Percentiles rank a stretch among this genome's conserved stretches.
Evolutionary conservation across 1,140 invertebrate genomes (phyloP).

Genomic region (Orussus abietinus): DNA sequence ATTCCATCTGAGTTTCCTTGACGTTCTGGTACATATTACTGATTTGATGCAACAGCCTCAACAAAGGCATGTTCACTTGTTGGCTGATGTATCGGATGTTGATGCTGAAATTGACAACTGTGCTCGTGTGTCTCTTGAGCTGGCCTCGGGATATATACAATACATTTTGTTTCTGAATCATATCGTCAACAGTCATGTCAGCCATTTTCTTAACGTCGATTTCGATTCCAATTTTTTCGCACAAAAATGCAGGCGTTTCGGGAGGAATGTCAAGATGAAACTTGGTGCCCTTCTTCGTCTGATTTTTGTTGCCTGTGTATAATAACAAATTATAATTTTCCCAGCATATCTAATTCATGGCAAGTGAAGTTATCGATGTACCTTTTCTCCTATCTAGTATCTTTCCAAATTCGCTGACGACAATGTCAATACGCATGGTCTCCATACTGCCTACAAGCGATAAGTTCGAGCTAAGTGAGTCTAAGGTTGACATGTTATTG

Average conservation of each 20-base stretch:
- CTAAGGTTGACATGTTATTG: slow-evolving; percentile 63
- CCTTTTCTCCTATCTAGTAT: slow-evolving; percentile 53
- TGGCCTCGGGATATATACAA: slow-evolving; percentile 81
- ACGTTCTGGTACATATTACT: slow-evolving; percentile 97
- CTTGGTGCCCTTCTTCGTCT: slow-evolving; percentile 42
- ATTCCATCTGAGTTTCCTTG: slow-evolving; percentile 87
- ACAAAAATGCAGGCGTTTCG: slow-evolving; percentile 86
- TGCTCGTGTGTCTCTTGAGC: slow-evolving; percentile 85
- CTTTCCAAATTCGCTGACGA: slow-evolving; percentile 78
- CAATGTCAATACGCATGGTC: slow-evolving; percentile 87
- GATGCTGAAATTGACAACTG: slow-evolving; percentile 81
- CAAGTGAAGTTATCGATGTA: slow-evolving; percentile 15
- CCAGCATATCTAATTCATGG: not conserved
- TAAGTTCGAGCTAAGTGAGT: slow-evolving; percentile 87
- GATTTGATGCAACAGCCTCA: slow-evolving; percentile 92
- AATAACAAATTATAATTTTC: slow-evolving; percentile 8
- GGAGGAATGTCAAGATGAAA: slow-evolving; percentile 63
- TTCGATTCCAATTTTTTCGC: slow-evolving; percentile 85
- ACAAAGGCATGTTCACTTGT: slow-evolving; percentile 92
- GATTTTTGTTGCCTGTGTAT: slow-evolving; percentile 32
- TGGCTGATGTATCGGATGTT: slow-evolving; percentile 85
- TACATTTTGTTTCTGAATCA: slow-evolving; percentile 75
- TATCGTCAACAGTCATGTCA: slow-evolving; percentile 83
- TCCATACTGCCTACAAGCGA: slow-evolving; percentile 84
- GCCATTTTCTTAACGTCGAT: slow-evolving; percentile 85